Evolutionary conservation across 2,113 vertebrate genomes (phyloP), one percentile per base, ranked within the genome.

Genomic region (Boleophthalmus pectinirostris): DNA sequence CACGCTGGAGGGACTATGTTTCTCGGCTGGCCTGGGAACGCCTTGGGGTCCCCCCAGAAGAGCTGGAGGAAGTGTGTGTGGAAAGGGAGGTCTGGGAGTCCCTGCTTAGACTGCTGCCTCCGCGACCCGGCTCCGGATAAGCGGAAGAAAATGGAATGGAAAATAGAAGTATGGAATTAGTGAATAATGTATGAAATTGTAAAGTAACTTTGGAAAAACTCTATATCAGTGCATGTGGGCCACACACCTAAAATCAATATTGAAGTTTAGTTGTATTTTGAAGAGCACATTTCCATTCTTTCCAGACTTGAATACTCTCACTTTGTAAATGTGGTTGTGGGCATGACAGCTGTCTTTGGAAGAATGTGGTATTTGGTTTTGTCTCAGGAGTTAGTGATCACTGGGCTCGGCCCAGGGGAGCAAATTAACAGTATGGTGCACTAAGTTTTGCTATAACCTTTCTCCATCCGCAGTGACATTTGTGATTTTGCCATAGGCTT

Each of bases 381-480:
- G 75, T 85, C 86, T 84, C 79, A 57, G 12, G 69, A 87, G 79
- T 87, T 86, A 49, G 69, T 38, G 74, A 87, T 79, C 80, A 60
- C 69, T 80, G 25, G 77, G 69, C 83, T 75, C 12, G 77, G 84
- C 91, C 85, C 87, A 45, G 12, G 89, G 85, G 92, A 93, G 79
- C 86, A 92, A 92, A 93, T 93, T 92, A 92, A 90, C 77, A 85
- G 86, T 79, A 83, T 61, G 29, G 76, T 84, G 86, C 87, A 86
- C 83, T 73, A 58, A 63, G 85, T 79, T 86, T 85, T 64, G 58
- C 68, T 47, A 77, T 94, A 92, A 93, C 92, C 92, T 92, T 91
- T 91, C 78, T 70, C 73, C 80, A 85, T 89, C 80, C 83, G 79
- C 75, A 90, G 71, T 92, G 91, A 90, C 91, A 93, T 94, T 93